phyloP scores from a whole-genome alignment of 2,888 invertebrate species.

The Agapostemon virescens region DNA sequence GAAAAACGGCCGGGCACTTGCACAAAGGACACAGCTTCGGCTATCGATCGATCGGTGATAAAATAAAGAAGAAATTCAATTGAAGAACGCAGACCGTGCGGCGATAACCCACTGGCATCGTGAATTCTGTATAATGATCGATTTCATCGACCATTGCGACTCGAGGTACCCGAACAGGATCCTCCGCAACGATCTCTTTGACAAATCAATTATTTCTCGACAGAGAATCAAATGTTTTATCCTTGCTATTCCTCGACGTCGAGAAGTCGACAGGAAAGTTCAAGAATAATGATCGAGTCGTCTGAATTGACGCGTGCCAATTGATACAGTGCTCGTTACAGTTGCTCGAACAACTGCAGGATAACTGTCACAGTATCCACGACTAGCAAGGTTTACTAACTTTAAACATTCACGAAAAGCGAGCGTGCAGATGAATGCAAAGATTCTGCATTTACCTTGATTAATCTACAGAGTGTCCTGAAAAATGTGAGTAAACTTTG shows the following conservation, averaged over 20 bases:
- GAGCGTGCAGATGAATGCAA: too few relatives aligned
- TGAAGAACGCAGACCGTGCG: not conserved
- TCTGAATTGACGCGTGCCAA: not conserved
- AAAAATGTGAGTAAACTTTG: too few relatives aligned
- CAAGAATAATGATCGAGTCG: not conserved
- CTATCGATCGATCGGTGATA: conserved; percentile 42
- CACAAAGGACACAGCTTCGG: conserved; percentile 21
- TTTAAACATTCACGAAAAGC: too few relatives aligned
- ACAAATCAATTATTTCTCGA: not conserved
- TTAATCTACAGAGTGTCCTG: too few relatives aligned
- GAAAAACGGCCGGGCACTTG: conserved; percentile 47
- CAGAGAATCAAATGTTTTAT: not conserved
- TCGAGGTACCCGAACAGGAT: not conserved
- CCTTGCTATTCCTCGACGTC: not conserved
- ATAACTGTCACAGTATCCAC: too few relatives aligned
- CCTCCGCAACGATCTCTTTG: not conserved
- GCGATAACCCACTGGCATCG: not conserved
- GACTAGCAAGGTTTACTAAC: too few relatives aligned
- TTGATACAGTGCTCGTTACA: too few relatives aligned
- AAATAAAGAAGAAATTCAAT: conserved; percentile 40
- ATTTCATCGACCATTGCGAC: not conserved
- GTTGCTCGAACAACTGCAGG: too few relatives aligned
- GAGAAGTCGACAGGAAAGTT: not conserved
- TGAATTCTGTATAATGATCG: conserved; percentile 5
- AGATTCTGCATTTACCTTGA: too few relatives aligned